Evolutionary conservation across 2,888 invertebrate species (phyloP).

Genomic region (Troides oblongomaculatus): DNA sequence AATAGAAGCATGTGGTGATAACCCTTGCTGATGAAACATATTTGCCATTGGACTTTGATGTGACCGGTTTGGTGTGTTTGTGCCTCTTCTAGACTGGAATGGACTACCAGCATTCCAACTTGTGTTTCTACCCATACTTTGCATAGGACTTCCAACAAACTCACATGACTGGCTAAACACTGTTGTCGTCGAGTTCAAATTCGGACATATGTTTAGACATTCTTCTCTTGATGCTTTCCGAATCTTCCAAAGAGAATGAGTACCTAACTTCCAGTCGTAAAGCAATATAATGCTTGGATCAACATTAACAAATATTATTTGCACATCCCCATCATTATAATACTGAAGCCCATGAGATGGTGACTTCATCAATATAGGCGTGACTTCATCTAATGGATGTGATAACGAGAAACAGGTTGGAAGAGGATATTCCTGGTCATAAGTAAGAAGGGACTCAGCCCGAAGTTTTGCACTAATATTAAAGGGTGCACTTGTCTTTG

Average conservation of each 20-base stretch:
- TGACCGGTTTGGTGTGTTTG: constrained; percentile 59
- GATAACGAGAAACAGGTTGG: constrained; percentile 92
- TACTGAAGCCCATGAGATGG: constrained; percentile 79
- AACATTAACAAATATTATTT: constrained; percentile 87
- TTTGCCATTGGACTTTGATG: constrained; percentile 70
- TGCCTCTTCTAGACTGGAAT: constrained; percentile 57
- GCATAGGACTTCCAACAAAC: constrained; percentile 65
- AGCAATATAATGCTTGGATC: constrained; percentile 90
- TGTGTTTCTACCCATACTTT: constrained; percentile 53
- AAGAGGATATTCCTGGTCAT: constrained; percentile 77
- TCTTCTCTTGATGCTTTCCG: constrained; percentile 88
- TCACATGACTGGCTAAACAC: constrained; percentile 70
- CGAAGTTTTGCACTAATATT: constrained; percentile 66
- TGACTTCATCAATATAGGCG: constrained; percentile 88
- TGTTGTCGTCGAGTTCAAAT: constrained; percentile 64
- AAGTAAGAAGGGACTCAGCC: constrained; percentile 60
- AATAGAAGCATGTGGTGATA: constrained; percentile 71
- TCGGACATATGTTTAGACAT: constrained; percentile 80
- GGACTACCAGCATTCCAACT: constrained; percentile 70
- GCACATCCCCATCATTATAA: constrained; percentile 82
- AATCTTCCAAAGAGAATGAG: constrained; percentile 91
- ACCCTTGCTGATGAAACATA: constrained; percentile 68
- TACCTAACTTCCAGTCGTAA: constrained; percentile 87
- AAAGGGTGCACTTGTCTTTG: constrained; percentile 49
- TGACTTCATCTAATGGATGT: constrained; percentile 95